Evolutionary conservation across 2,888 invertebrate species (phyloP).

Genomic region (Phortica okadai): DNA sequence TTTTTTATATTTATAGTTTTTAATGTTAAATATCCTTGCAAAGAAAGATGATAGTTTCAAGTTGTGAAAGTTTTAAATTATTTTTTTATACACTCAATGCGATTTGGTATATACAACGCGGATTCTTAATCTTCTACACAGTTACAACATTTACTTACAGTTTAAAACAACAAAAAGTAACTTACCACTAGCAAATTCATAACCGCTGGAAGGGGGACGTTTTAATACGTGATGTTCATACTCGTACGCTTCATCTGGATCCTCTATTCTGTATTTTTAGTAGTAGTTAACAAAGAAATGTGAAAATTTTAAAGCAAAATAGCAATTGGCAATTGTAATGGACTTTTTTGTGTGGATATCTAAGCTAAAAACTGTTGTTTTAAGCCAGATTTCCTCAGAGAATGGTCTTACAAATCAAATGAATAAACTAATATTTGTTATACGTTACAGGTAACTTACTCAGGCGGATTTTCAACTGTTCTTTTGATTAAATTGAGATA

Average conservation of each 20-base stretch:
- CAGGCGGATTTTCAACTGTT: constrained; percentile 65
- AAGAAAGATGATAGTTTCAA: neutral
- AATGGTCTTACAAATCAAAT: neutral
- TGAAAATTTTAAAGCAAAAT: neutral
- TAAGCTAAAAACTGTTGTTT: too few species aligned
- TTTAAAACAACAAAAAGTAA: constrained; percentile 28
- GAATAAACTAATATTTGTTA: constrained; percentile 47
- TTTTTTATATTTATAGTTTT: neutral
- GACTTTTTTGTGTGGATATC: neutral
- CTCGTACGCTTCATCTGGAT: constrained; percentile 59
- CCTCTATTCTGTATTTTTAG: constrained; percentile 54
- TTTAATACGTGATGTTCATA: constrained; percentile 61
- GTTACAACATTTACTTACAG: too few species aligned
- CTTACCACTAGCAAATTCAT: constrained; percentile 67
- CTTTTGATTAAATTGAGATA: constrained; percentile 66
- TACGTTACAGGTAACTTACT: constrained; percentile 68
- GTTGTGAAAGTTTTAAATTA: neutral
- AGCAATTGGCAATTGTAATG: neutral
- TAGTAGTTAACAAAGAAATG: neutral
- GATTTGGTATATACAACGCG: too few species aligned
- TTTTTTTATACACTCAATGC: neutral
- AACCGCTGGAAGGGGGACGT: constrained; percentile 55
- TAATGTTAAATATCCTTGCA: constrained; percentile 1
- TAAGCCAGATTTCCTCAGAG: too few species aligned
- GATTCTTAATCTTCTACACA: too few species aligned